These are phyloP conservation scores for Tiliacea aurago DNA, from an alignment of 2,888 invertebrate genomes.

Conservation along the genomic window DNA sequence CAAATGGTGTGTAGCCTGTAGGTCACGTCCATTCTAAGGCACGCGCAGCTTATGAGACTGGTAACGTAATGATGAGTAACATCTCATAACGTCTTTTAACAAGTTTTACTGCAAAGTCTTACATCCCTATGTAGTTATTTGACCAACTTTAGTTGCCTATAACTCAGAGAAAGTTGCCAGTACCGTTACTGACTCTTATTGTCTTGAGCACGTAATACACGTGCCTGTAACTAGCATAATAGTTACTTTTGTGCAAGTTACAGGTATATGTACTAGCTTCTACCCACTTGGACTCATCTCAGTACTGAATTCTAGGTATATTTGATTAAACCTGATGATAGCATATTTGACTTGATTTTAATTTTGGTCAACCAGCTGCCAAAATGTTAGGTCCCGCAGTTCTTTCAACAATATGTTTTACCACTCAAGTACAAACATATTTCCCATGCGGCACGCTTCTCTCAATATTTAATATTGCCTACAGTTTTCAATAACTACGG, in stretches of 20 bases:
- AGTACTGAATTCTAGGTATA: background rate
- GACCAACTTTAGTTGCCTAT: no score
- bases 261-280: background rate
- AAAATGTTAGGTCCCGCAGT: background rate
- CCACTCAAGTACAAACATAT: background rate
- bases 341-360: background rate
- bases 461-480: constrained; percentile 36
- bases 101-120: no score
- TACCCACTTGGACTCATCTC: background rate
- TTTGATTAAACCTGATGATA: background rate
- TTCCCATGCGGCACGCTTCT: background rate
- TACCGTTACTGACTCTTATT: background rate
- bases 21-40: no score
- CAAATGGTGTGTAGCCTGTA: no score
- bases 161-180: no score
- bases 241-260: background rate
- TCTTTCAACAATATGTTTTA: background rate
- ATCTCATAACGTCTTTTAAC: no score
- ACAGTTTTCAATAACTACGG: constrained; percentile 15
- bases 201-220: background rate
- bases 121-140: no score
- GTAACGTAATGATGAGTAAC: no score
- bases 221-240: background rate
- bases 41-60: no score
- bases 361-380: background rate